Base-by-base conservation (phyloP, 2,888 invertebrate species). In the Drosophila tripunctata region DNA sequence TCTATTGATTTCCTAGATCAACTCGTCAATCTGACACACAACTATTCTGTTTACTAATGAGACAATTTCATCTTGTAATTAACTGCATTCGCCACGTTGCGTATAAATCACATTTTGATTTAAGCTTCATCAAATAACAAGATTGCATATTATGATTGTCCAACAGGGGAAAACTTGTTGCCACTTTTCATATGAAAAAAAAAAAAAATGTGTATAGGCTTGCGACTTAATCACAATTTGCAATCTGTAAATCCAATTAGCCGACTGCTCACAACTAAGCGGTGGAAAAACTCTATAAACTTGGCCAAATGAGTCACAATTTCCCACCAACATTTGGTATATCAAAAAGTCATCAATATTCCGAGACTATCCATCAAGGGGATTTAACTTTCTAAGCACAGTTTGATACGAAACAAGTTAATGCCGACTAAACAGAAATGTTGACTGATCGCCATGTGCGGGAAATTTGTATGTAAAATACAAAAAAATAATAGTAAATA, bases 81-180 rank as follows among this genome's bases (percentile, higher is more conserved):
- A 87, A 87, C 68, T 82, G 79, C 80, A 72, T 55, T 61, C 52
- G 27, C 7, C 5, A 8, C 27, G 31, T 41, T 58, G 79, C 52
- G 47, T 45, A 83, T 80, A 84, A 82, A 82, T 82, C 81, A n/a
- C n/a, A 82, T 62, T 80, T 64, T 77, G 87, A 87, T 77, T 87
- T 67, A 77, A 80, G 84, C 80, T 67, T 83, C 83, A 86, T 80
- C 80, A 80, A 76, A 70, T 70, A 83, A 83, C 84, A 76, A 83
- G 80, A 86, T 80, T 79, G 55, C 52, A 66, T 69, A 70, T 86
- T 83, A 79, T 78, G 82, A 81, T 78, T 50, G 50, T n/a, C 58
- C 21, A 24, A 38, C 31, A 33, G 12, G 48, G n/a, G 47, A 56
- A 69, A 74, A 75, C 71, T 75, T 21, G 80, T 57, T 19, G 40